These are phyloP conservation scores for Lacerta agilis DNA, from an alignment of 2,797 vertebrate species.

Conservation along the genomic window DNA sequence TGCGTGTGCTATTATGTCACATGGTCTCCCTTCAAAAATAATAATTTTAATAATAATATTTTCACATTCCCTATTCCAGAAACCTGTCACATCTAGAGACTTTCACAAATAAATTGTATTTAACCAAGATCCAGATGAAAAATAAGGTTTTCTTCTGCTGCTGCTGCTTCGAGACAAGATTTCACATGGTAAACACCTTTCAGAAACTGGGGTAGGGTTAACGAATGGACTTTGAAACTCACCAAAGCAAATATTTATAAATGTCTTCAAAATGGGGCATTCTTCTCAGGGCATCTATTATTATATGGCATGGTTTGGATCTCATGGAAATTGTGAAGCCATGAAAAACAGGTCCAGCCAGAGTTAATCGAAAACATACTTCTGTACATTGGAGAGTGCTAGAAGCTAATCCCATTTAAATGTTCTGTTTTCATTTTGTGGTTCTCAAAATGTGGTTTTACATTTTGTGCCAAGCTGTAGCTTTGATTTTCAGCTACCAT, in stretches of 20 bases:
- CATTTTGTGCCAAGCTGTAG: background rate
- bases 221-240: background rate
- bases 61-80: background rate
- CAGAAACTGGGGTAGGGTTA: background rate
- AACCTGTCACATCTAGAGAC: background rate
- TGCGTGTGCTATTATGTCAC: background rate
- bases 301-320: background rate
- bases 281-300: background rate
- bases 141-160: background rate
- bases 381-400: background rate
- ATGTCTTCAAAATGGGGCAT: background rate
- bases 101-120: background rate
- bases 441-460: conserved; percentile 25
- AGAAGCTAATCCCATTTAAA: background rate
- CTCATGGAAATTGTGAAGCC: background rate
- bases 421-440: background rate
- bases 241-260: background rate
- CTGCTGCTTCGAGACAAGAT: background rate
- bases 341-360: background rate
- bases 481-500: background rate
- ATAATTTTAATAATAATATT: background rate
- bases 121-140: background rate
- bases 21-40: background rate
- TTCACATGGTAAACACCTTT: background rate
- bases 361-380: conserved; percentile 14